Evolutionary conservation across 2,888 invertebrate species (phyloP).

Genomic region (Stenotaenia linearis): DNA sequence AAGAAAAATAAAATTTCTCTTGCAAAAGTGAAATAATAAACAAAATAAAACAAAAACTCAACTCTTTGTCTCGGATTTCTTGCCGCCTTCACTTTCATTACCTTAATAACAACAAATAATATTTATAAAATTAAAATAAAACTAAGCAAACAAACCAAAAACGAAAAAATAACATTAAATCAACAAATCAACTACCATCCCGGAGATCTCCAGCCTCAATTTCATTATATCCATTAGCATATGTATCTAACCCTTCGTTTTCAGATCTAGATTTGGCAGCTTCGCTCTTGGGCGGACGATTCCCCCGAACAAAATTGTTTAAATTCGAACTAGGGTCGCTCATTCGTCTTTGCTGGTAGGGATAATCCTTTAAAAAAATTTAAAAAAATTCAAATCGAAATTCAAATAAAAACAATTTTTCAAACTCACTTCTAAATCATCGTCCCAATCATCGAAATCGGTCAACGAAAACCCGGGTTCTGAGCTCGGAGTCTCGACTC

Average conservation of each 20-base stretch:
- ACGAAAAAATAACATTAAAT: neutral
- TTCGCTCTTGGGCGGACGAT: slow-evolving; percentile 56
- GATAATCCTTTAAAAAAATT: slow-evolving; percentile 35
- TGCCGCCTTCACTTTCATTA: neutral
- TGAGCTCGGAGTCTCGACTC: slow-evolving; percentile 89
- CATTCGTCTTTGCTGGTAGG: slow-evolving; percentile 62
- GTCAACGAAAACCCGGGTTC: slow-evolving; percentile 79
- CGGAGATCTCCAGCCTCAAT: slow-evolving; percentile 89
- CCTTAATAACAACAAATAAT: neutral
- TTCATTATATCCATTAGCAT: slow-evolving; percentile 77
- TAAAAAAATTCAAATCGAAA: too few relatives aligned
- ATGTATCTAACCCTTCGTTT: slow-evolving; percentile 81
- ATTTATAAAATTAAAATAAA: neutral
- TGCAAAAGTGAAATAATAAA: too few relatives aligned
- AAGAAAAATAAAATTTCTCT: too few relatives aligned
- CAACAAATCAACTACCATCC: slow-evolving; percentile 62
- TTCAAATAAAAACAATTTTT: neutral
- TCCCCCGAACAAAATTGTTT: slow-evolving; percentile 74
- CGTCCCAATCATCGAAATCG: slow-evolving; percentile 73
- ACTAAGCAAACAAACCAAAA: neutral
- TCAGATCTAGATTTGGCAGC: slow-evolving; percentile 66
- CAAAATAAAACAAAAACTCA: slow-evolving; percentile 17
- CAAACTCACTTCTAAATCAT: slow-evolving; percentile 33
- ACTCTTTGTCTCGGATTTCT: neutral
- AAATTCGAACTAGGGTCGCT: slow-evolving; percentile 91